These are phyloP conservation scores for Aleiodes alternator DNA, from an alignment of 2,888 invertebrate genomes.

Conservation along the genomic window DNA sequence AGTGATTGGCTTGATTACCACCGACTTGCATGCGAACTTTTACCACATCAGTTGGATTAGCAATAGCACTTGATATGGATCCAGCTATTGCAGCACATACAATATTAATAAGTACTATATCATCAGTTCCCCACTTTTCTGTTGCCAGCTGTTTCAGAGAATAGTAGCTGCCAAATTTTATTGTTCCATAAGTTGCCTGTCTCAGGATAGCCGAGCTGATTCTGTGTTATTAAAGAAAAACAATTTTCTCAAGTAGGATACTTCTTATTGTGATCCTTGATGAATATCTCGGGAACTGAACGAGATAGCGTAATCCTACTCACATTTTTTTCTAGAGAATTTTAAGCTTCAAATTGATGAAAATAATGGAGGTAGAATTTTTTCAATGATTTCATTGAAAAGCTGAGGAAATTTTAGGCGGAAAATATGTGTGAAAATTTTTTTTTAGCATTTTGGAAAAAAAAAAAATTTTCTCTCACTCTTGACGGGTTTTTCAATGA, in stretches of 20 bases:
- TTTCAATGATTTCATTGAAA: too few relatives aligned
- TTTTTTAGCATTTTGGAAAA: too few relatives aligned
- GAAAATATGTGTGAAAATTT: too few relatives aligned
- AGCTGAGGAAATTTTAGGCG: too few relatives aligned
- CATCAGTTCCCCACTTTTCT: conserved; percentile 70
- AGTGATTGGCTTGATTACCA: conserved; percentile 72
- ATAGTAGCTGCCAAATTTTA: conserved; percentile 97
- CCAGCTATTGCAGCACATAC: conserved; percentile 90
- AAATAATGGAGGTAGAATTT: too few relatives aligned
- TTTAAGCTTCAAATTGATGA: too few relatives aligned
- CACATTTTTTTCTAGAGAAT: too few relatives aligned
- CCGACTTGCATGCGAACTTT: conserved; percentile 96
- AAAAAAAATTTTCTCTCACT: too few relatives aligned
- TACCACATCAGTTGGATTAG: conserved; percentile 96
- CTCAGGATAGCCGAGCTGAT: conserved; percentile 94
- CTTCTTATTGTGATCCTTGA: too few relatives aligned
- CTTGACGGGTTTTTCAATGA: too few relatives aligned
- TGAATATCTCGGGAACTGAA: too few relatives aligned
- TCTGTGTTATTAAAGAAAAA: conserved; percentile 78
- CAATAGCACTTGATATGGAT: conserved; percentile 94
- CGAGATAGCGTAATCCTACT: too few relatives aligned
- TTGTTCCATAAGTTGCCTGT: conserved; percentile 96
- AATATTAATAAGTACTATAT: conserved; percentile 79
- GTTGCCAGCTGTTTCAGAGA: conserved; percentile 82
- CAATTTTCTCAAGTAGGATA: conserved; percentile 3